Evolutionary conservation across 2,113 vertebrate genomes (phyloP).

Genomic region (Vombatus ursinus): DNA sequence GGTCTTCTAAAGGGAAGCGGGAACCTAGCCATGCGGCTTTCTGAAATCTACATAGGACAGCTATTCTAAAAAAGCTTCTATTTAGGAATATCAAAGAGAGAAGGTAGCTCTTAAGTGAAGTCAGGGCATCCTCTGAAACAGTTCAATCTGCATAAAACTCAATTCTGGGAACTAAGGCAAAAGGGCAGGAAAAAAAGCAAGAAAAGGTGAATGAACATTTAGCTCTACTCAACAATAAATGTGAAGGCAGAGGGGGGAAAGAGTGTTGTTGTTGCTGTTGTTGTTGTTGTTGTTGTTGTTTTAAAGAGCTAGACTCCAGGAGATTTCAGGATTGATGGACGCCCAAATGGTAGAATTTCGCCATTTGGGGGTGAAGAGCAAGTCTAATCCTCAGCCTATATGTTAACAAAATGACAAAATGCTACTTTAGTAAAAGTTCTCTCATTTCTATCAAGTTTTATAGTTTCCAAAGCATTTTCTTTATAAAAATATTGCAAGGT

Average conservation of each 20-base stretch:
- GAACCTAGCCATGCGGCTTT: background rate
- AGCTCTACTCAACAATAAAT: background rate
- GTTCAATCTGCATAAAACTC: constrained; percentile 28
- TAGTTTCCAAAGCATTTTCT: too few species aligned
- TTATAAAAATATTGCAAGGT: too few species aligned
- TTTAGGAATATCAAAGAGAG: constrained; percentile 48
- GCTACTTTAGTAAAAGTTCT: background rate
- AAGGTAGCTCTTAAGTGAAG: background rate
- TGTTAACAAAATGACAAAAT: background rate
- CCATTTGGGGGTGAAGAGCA: background rate
- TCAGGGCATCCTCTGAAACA: background rate
- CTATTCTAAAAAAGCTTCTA: constrained; percentile 10
- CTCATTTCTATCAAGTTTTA: background rate
- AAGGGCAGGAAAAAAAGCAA: constrained; percentile 19
- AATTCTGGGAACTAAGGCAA: constrained; percentile 1
- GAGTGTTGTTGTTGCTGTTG: background rate
- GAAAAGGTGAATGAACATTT: constrained; percentile 26
- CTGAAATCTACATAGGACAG: constrained; percentile 29
- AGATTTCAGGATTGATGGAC: constrained; percentile 44
- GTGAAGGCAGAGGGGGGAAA: constrained; percentile 5
- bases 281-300: background rate
- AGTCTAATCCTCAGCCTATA: background rate
- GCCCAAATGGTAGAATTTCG: constrained; percentile 17
- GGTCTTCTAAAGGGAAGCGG: constrained; percentile 27
- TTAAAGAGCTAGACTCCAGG: too few species aligned